Conservation (phyloP, 2,888 invertebrate species). For the Limnephilus lunatus region DNA sequence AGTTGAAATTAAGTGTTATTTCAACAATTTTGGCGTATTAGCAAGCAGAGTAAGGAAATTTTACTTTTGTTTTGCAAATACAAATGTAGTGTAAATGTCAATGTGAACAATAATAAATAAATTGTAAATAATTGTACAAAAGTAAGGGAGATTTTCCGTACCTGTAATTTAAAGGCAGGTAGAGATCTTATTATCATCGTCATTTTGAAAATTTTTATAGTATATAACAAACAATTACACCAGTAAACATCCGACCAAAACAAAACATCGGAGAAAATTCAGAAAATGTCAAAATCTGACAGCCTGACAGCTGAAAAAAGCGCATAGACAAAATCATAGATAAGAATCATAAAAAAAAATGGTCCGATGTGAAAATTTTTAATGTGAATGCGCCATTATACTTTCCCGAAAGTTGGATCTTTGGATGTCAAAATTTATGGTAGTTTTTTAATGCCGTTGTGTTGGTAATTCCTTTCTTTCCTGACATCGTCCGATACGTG, state of each 20-base stretch:
- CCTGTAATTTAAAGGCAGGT: constrained; percentile 19
- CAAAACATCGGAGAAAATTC: not conserved
- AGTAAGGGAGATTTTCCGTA: not conserved
- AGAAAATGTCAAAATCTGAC: constrained; percentile 10
- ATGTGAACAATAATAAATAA: no score
- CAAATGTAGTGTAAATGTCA: no score
- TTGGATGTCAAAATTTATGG: not conserved
- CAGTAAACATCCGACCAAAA: not conserved
- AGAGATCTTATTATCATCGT: not conserved
- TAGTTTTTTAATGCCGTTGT: not conserved
- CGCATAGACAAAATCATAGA: constrained; percentile 25
- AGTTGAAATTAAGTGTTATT: no score
- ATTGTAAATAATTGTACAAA: not conserved
- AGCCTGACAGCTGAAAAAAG: not conserved
- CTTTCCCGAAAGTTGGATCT: not conserved
- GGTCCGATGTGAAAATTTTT: not conserved
- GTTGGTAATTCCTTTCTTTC: constrained; percentile 39
- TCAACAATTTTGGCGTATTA: no score
- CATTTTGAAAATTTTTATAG: not conserved
- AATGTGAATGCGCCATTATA: not conserved
- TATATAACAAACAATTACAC: not conserved
- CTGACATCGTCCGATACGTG: constrained; percentile 33
- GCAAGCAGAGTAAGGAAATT: no score
- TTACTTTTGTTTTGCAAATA: no score
- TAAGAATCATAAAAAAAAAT: not conserved